phyloP scores from a whole-genome alignment of 2,113 vertebrate genomes.

The Callopanchax toddi region DNA sequence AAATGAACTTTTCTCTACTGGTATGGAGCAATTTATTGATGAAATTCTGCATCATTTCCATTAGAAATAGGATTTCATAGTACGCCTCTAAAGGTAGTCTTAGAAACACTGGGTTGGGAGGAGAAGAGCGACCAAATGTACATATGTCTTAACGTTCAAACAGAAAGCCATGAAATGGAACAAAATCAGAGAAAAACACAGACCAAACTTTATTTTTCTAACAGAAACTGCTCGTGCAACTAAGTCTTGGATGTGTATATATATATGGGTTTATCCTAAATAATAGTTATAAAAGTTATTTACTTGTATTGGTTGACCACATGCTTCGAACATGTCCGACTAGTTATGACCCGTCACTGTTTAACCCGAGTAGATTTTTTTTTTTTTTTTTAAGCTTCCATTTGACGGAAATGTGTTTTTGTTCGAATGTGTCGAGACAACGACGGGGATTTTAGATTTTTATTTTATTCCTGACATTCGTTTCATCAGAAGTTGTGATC shows the following conservation, averaged over 20 bases:
- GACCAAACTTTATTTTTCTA: slow-evolving; percentile 77
- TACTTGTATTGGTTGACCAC: slow-evolving; percentile 51
- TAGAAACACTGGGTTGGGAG: slow-evolving; percentile 48
- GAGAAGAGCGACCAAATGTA: slow-evolving; percentile 60
- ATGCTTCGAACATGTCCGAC: slow-evolving; percentile 43
- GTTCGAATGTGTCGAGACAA: slow-evolving; percentile 16
- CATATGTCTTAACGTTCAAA: slow-evolving; percentile 58
- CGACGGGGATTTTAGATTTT: slow-evolving; percentile 16
- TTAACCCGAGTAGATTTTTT: slow-evolving; percentile 22
- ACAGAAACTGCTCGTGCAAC: slow-evolving; percentile 23
- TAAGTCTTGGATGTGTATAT: slow-evolving; percentile 47
- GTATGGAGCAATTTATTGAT: neutral
- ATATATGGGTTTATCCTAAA: slow-evolving; percentile 56
- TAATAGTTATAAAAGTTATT: slow-evolving; percentile 64
- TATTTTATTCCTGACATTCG: slow-evolving; percentile 18
- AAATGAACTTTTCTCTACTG: slow-evolving; percentile 7
- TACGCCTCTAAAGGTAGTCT: slow-evolving; percentile 53
- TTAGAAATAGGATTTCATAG: slow-evolving; percentile 18
- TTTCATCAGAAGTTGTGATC: slow-evolving; percentile 45
- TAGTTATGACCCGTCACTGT: slow-evolving; percentile 35
- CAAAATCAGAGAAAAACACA: slow-evolving; percentile 44
- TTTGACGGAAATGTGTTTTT: slow-evolving; percentile 31
- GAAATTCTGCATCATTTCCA: slow-evolving; percentile 32
- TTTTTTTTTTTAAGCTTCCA: slow-evolving; percentile 31
- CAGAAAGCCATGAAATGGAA: slow-evolving; percentile 67